Conservation (phyloP, 2,113 vertebrate genomes). For the Brachionichthys hirsutus region DNA sequence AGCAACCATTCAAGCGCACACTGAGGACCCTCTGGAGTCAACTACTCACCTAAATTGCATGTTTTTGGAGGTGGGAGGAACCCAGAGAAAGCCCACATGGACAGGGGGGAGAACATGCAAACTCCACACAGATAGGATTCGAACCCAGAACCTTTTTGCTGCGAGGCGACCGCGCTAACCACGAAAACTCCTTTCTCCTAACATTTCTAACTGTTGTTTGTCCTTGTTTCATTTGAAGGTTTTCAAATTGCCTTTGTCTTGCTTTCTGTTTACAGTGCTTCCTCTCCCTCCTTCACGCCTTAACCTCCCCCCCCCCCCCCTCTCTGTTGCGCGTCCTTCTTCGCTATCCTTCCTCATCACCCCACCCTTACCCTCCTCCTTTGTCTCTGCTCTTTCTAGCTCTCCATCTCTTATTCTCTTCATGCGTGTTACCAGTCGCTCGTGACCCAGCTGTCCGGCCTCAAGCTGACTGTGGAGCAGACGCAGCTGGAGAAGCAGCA, state of each 20-base stretch:
- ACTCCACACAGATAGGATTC: too few relatives aligned
- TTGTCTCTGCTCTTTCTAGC: conserved; percentile 57
- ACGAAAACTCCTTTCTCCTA: conserved; percentile 23
- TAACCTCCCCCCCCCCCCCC: conserved; percentile 11
- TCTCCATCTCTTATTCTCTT: conserved; percentile 75
- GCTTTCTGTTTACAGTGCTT: conserved; percentile 50
- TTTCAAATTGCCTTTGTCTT: conserved; percentile 35
- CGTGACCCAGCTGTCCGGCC: conserved; percentile 75
- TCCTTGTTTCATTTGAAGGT: conserved; percentile 9
- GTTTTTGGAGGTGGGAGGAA: too few relatives aligned
- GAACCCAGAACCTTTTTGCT: too few relatives aligned
- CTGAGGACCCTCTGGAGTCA: too few relatives aligned
- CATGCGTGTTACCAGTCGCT: conserved; percentile 74
- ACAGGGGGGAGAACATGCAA: too few relatives aligned
- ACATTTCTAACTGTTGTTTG: conserved; percentile 9
- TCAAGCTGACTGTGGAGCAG: conserved; percentile 78
- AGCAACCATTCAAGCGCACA: not conserved
- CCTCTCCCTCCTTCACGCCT: conserved; percentile 19
- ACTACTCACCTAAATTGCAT: too few relatives aligned
- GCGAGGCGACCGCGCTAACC: too few relatives aligned
- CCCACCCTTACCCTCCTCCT: conserved; percentile 47
- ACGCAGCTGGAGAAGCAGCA: conserved; percentile 79
- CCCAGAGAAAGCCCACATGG: too few relatives aligned
- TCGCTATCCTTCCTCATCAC: conserved; percentile 12
- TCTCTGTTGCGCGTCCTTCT: not conserved